A percentile compares a stretch with the other conserved stretches of the same genome.
Evolutionary conservation across 2,888 invertebrate species (phyloP).

Genomic region (Tigriopus californicus): DNA sequence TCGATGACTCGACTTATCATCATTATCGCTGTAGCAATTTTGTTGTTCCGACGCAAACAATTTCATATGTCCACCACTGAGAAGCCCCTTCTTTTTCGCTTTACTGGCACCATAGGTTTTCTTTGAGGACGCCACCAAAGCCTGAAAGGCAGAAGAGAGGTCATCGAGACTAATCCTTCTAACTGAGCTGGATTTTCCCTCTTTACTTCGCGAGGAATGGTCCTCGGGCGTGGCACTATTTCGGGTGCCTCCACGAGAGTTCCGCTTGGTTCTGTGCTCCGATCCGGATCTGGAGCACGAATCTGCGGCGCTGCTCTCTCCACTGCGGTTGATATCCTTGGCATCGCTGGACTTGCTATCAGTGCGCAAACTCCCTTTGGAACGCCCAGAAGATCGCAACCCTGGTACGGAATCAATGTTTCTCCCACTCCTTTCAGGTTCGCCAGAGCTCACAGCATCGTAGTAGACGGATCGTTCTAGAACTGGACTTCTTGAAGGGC

Average conservation of each 20-base stretch:
- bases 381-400: neutral
- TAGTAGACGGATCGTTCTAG: conserved; percentile 44
- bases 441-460: conserved; percentile 35
- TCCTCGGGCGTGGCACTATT: no score
- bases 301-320: neutral
- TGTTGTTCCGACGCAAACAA: neutral
- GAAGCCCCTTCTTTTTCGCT: neutral
- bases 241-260: neutral
- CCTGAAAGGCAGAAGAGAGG: conserved; percentile 13
- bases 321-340: no score
- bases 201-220: neutral
- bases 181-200: neutral
- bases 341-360: neutral
- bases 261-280: neutral
- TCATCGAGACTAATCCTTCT: conserved; percentile 14
- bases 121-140: neutral
- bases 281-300: neutral
- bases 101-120: neutral
- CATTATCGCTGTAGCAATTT: neutral
- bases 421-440: neutral
- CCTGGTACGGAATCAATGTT: neutral
- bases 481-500: neutral
- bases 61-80: no score
- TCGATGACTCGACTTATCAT: conserved; percentile 1
- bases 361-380: conserved; percentile 3